phyloP scores from a whole-genome alignment of 2,888 invertebrate genomes.

The Augochlorella aurata region DNA sequence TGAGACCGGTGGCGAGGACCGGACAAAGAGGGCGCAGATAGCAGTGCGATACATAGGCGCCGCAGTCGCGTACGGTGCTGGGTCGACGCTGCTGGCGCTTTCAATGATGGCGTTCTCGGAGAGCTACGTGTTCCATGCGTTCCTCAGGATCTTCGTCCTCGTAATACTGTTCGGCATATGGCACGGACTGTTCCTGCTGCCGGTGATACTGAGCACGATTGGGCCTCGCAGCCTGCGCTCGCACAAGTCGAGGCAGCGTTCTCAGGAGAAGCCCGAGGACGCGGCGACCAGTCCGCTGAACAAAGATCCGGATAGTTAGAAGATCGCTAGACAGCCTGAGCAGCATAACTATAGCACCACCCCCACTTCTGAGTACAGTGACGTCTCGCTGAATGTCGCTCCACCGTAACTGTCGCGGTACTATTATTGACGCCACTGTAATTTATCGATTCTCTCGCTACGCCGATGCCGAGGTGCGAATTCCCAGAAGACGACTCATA shows the following conservation, averaged over 20 bases:
- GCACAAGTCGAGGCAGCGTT: neutral
- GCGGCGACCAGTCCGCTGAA: constrained; percentile 37
- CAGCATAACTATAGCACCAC: too few relatives aligned
- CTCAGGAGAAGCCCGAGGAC: constrained; percentile 12
- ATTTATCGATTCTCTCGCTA: too few relatives aligned
- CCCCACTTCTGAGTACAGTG: too few relatives aligned
- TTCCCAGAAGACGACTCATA: too few relatives aligned
- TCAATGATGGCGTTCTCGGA: constrained; percentile 88
- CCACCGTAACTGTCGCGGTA: too few relatives aligned
- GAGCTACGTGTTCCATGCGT: constrained; percentile 90
- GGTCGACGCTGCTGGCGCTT: constrained; percentile 89
- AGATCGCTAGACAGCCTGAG: neutral
- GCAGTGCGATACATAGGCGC: constrained; percentile 89
- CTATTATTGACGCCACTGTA: too few relatives aligned
- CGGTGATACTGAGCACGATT: constrained; percentile 88
- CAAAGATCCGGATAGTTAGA: constrained; percentile 46
- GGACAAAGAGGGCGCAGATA: constrained; percentile 83
- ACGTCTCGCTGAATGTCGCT: too few relatives aligned
- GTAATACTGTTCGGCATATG: constrained; percentile 91
- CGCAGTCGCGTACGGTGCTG: constrained; percentile 90
- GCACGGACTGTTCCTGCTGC: constrained; percentile 89
- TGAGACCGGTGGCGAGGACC: constrained; percentile 69
- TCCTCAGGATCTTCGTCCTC: constrained; percentile 89
- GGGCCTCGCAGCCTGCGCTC: constrained; percentile 84
- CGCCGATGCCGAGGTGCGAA: too few relatives aligned